Conservation (phyloP, 2,888 invertebrate species). For the Eubasilissa splendida region DNA sequence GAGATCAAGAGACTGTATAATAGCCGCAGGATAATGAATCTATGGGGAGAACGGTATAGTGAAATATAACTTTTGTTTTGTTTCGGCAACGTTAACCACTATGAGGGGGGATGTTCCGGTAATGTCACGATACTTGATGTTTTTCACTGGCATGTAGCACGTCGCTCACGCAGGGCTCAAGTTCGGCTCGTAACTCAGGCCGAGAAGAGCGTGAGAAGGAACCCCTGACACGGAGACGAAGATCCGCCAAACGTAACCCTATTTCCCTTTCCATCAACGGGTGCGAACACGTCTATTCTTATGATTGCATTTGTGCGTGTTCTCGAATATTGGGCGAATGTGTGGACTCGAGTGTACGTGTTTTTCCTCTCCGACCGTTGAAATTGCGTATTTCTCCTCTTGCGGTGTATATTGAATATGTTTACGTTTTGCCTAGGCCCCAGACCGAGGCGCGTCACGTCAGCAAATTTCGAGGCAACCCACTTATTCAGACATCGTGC, state of each 20-base stretch:
- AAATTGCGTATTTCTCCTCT: constrained; percentile 5
- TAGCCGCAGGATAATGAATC: too few relatives aligned
- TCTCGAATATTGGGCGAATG: constrained; percentile 28
- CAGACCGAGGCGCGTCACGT: constrained; percentile 12
- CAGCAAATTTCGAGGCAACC: constrained; percentile 24
- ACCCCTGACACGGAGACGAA: background rate
- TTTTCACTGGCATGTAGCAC: too few relatives aligned
- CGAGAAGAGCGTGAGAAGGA: too few relatives aligned
- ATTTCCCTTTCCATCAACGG: background rate
- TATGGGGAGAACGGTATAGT: too few relatives aligned
- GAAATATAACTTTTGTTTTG: too few relatives aligned
- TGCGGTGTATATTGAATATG: constrained; percentile 22
- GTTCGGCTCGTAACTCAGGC: too few relatives aligned
- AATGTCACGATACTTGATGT: too few relatives aligned
- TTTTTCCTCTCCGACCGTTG: background rate
- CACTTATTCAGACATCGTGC: constrained; percentile 14
- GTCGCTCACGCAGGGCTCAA: too few relatives aligned
- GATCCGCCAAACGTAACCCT: background rate
- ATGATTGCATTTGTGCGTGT: constrained; percentile 43
- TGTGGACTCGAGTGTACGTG: constrained; percentile 31
- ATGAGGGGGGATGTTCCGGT: too few relatives aligned
- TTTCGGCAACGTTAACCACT: too few relatives aligned
- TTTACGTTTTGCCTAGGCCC: background rate
- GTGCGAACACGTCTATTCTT: constrained; percentile 17
- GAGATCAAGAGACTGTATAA: too few relatives aligned